These are phyloP conservation scores for Tyto alba DNA, from an alignment of 2,113 vertebrate genomes.

Conservation along the genomic window DNA sequence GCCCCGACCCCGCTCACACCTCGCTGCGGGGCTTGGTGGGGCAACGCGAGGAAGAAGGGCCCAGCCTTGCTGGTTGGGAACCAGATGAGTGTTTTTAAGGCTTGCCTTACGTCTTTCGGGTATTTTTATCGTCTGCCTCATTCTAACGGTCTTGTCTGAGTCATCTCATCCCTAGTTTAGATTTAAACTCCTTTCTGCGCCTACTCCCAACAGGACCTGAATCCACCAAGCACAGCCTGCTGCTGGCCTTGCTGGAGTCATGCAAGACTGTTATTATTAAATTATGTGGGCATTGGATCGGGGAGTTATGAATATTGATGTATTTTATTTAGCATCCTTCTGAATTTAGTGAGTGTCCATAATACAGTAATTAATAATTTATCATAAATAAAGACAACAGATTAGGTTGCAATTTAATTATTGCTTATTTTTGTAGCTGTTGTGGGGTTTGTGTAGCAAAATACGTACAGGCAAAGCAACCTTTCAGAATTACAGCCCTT, in stretches of 20 bases:
- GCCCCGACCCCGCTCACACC: fast-evolving
- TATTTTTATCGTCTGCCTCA: conserved; percentile 56
- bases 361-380: neutral
- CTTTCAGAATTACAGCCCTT: neutral
- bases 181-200: neutral
- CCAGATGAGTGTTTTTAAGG: neutral
- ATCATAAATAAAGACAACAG: neutral
- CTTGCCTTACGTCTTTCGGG: neutral
- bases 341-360: neutral
- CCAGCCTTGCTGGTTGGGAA: neutral
- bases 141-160: conserved; percentile 4
- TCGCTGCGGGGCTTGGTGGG: fast-evolving
- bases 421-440: neutral
- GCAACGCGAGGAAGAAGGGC: fast-evolving
- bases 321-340: neutral
- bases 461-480: neutral
- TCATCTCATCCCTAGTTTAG: conserved; percentile 28
- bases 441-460: neutral
- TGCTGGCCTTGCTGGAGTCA: neutral
- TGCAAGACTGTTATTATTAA: neutral
- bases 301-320: neutral
- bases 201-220: neutral
- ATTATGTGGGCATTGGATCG: neutral
- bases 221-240: neutral
- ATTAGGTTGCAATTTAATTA: neutral